These are phyloP conservation scores for Agonopterix alstromeriana DNA, from an alignment of 2,888 invertebrate species.

Conservation along the genomic window DNA sequence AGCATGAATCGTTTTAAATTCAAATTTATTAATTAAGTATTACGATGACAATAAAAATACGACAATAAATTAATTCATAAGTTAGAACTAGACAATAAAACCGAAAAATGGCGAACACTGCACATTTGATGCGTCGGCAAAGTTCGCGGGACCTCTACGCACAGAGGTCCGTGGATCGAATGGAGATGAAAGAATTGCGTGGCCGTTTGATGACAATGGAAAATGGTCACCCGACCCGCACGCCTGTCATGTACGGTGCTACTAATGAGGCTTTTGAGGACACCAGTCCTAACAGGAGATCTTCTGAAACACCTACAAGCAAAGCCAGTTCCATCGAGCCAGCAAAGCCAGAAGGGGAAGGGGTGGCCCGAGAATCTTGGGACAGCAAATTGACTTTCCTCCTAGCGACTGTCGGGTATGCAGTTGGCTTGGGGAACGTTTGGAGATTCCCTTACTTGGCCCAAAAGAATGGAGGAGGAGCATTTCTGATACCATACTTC, in stretches of 20 bases:
- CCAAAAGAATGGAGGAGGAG: conserved; percentile 96
- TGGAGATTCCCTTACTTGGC: conserved; percentile 97
- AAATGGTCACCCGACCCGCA: conserved; percentile 74
- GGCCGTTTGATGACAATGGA: conserved; percentile 86
- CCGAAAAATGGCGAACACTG: conserved; percentile 95
- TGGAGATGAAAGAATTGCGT: conserved; percentile 91
- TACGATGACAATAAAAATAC: conserved; percentile 30
- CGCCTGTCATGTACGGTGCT: conserved; percentile 85
- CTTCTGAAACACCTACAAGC: conserved; percentile 68
- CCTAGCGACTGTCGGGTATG: conserved; percentile 95
- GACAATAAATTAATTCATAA: conserved; percentile 20
- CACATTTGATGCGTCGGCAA: conserved; percentile 91
- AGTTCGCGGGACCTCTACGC: conserved; percentile 90
- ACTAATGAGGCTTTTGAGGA: conserved; percentile 88
- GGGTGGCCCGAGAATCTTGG: conserved; percentile 92
- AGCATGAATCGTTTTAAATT: conserved; percentile 39
- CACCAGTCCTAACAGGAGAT: conserved; percentile 60
- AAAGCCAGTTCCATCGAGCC: conserved; percentile 80
- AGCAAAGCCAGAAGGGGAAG: conserved; percentile 82
- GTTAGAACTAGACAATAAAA: conserved; percentile 44
- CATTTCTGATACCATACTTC: conserved; percentile 97
- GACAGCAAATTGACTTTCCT: conserved; percentile 95
- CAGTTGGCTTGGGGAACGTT: conserved; percentile 95
- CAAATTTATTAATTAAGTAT: conserved; percentile 3
- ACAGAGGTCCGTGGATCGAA: conserved; percentile 88